Evolutionary conservation across 2,113 vertebrate genomes (phyloP).

Genomic region (Mugil cephalus): DNA sequence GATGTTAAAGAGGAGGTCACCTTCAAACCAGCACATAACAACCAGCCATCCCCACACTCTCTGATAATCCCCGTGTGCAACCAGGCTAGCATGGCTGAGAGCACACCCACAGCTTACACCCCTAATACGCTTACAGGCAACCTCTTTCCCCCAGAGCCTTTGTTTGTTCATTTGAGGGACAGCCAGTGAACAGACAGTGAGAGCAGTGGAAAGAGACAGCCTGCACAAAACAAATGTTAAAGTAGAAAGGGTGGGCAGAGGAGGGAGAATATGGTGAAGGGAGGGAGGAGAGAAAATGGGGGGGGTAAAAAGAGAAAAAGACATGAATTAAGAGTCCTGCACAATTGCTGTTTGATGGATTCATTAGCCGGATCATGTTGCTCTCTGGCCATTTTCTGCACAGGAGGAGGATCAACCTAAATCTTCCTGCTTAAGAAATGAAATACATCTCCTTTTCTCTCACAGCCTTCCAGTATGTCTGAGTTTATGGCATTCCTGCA

Average conservation of each 20-base stretch:
- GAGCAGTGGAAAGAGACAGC: conserved; percentile 15
- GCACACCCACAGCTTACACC: conserved; percentile 68
- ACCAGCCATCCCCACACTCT: conserved; percentile 36
- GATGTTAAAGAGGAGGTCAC: conserved; percentile 67
- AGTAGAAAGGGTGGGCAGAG: neutral
- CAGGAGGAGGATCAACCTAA: conserved; percentile 17
- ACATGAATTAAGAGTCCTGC: conserved; percentile 37
- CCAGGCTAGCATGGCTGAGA: conserved; percentile 58
- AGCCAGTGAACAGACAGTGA: conserved; percentile 45
- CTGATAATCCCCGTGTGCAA: conserved; percentile 67
- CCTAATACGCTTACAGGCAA: conserved; percentile 73
- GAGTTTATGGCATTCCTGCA: neutral
- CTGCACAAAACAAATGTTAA: conserved; percentile 1
- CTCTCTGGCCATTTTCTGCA: conserved; percentile 30
- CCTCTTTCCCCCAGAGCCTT: conserved; percentile 50
- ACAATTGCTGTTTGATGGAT: conserved; percentile 44
- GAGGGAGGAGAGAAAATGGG: conserved; percentile 18
- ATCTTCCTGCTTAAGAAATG: conserved; percentile 29
- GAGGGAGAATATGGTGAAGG: neutral
- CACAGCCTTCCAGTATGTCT: conserved; percentile 7
- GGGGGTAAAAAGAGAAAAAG: conserved; percentile 25
- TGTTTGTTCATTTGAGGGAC: conserved; percentile 68
- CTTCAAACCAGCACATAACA: conserved; percentile 61
- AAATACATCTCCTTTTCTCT: neutral
- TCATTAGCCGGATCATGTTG: conserved; percentile 54